Evolutionary conservation across 2,113 vertebrate species (phyloP), one percentile per base, ranked within the genome.

Genomic region (Heliornis fulica): DNA sequence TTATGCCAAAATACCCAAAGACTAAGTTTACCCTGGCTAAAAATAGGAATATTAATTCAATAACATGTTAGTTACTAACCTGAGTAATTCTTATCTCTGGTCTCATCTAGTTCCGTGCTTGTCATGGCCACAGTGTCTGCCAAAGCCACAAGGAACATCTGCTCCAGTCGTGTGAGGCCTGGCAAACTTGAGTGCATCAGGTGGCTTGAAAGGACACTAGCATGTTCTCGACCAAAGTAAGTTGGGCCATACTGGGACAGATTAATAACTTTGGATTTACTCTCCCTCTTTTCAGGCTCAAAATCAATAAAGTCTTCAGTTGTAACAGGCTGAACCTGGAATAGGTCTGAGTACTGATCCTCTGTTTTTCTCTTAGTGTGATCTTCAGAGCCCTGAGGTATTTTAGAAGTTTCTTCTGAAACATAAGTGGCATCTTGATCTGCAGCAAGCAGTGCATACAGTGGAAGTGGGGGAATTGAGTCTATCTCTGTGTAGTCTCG

Each of bases 121-220:
- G 99, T 99, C 3, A 98, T 99, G 71, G 99, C 99, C 77, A 99
- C 99, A 1, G 99, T 99, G 94, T 99, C 99, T 29, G 99, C 99
- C 94, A 99, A 98, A 53, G 99, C 99, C 78, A 99, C 99, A 65
- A 99, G 98, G 96, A 99, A 99, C 99, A 99, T 99, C 97, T 99
- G 99, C 97, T 99, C 99, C 25, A 99, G 97, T 81, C 99, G 98
- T 40, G 99, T 99, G 85, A 99, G 98, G 74, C 99, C 99, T 21
- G 99, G 99, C 22, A 99, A 98, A 96, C 99, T 99, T 25, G 99
- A 99, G 96, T 99, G 99, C 99, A 99, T 99, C 41, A 99, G 98
- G 96, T 99, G 99, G 94, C 99, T 99, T 93, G 99, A 99, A 74
- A 99, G 98, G 26, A 99, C 99, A 94, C 99, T 99, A 40, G 99